phyloP scores from a whole-genome alignment of 2,888 invertebrate species.

The Criorhina ranunculi region DNA sequence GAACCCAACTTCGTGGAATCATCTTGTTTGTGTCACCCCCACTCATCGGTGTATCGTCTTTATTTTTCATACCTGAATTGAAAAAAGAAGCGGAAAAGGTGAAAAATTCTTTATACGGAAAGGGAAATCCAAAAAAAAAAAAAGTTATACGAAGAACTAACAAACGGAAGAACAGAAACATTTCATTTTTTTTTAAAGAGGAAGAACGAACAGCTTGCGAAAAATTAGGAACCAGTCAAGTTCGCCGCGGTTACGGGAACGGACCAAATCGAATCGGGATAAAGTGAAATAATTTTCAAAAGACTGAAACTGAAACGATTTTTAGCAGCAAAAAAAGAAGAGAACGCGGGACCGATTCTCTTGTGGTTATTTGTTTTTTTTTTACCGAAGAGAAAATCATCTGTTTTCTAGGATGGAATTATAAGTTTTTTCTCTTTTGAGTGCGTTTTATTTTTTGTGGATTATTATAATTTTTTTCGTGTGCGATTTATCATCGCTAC shows the following conservation, averaged over 20 bases:
- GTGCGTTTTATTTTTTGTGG: conserved; percentile 32
- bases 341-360: conserved; percentile 30
- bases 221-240: conserved; percentile 53
- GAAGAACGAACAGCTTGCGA: conserved; percentile 33
- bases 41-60: neutral
- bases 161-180: conserved; percentile 11
- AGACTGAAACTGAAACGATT: conserved; percentile 42
- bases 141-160: conserved; percentile 29
- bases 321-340: neutral
- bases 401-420: conserved; percentile 68
- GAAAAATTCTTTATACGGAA: conserved; percentile 46
- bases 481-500: conserved; percentile 19
- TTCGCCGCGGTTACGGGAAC: conserved; percentile 28
- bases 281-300: conserved; percentile 15
- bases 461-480: conserved; percentile 25
- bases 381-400: conserved; percentile 50
- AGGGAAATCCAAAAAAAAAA: conserved; percentile 39
- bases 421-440: conserved; percentile 47
- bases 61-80: conserved; percentile 15
- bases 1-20: conserved; percentile 39
- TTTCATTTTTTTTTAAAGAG: conserved; percentile 17
- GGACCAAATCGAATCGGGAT: conserved; percentile 4
- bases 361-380: conserved; percentile 14
- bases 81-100: conserved; percentile 16
- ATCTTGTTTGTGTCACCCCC: neutral